Evolutionary conservation across 1,140 invertebrate genomes (phyloP), one percentile per base, ranked within the genome.

Genomic region (Zaprionus lachaisei): DNA sequence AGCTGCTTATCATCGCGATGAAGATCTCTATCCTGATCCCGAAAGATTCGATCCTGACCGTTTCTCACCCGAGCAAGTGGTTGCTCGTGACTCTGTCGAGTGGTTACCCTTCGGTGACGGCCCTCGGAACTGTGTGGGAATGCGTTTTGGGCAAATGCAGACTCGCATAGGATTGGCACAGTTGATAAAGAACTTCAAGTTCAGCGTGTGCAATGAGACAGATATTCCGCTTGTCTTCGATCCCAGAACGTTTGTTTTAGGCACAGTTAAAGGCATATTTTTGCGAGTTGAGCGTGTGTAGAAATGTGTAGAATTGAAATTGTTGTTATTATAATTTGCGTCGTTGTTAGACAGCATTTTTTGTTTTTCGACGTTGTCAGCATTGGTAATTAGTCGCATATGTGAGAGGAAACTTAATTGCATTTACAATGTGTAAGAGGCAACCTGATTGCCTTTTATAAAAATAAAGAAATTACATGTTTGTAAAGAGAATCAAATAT

Each of bases 41-140:
- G 92, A 94, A 12, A 74, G 84, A 11, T 95, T 95, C 76, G 93
- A 95, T 81, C 95, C 95, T 0, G 94, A 95, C 44, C 81, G 95
- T 63, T 95, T 89, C 47, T 72, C 72, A 15, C 93, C 94, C 5
- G 93, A 93, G 62, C 81, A 93, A 31, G 94, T 93, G 74, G 83
- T 82, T 2, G 80, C 92, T 22, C 85, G 92, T 34, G 83, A 93
- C 41, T 93, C 93, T 0, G 93, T 91, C 56, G 92, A 92, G 7
- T 95, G 94, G 86, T 79, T 95, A 31, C 94, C 95, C 6, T 97
- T 97, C 83, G 96, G 96, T 12, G 93, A 94, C 56, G 94, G 94
- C 31, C 94, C 94, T 5, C 92, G 93, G 12, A 94, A 93, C 81
- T 94, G 94, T 73, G 93, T 94, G 55, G 94, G 94, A 14, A 83